These are phyloP conservation scores for Callimorpha dominula DNA, from an alignment of 2,888 invertebrate genomes.

Conservation along the genomic window DNA sequence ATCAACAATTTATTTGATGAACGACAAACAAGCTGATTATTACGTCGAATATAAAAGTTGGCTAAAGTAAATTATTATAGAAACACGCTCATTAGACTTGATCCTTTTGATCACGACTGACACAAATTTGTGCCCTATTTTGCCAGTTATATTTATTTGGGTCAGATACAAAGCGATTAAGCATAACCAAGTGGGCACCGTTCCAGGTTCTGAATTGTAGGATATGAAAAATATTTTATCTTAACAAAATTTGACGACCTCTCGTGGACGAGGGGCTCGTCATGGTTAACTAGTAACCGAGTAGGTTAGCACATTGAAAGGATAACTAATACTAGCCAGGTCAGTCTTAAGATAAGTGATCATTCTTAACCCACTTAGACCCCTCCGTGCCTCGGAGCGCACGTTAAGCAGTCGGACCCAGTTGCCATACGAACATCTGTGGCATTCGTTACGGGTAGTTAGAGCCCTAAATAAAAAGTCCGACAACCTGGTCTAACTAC, in stretches of 20 bases:
- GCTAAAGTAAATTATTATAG: not conserved
- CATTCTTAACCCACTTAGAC: too few species aligned
- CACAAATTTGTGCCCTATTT: not conserved
- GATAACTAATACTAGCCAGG: too few species aligned
- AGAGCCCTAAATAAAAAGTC: too few species aligned
- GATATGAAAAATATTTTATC: not conserved
- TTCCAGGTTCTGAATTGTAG: not conserved
- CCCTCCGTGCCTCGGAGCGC: too few species aligned
- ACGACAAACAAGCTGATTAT: not conserved
- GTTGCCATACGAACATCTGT: too few species aligned
- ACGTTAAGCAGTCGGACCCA: too few species aligned
- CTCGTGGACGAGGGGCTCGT: not conserved
- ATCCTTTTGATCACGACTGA: not conserved
- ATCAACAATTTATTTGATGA: not conserved
- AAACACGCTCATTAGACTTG: not conserved
- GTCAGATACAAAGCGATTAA: constrained; percentile 3
- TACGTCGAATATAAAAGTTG: not conserved
- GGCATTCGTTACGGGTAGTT: too few species aligned
- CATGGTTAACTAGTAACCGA: too few species aligned
- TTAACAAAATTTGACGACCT: not conserved
- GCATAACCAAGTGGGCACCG: not conserved
- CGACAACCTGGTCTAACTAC: too few species aligned
- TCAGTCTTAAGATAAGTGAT: too few species aligned
- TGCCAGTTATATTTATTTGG: not conserved
- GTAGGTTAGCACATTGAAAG: too few species aligned